Base-by-base conservation (phyloP, 2,113 vertebrate species). In the Gavia stellata region DNA sequence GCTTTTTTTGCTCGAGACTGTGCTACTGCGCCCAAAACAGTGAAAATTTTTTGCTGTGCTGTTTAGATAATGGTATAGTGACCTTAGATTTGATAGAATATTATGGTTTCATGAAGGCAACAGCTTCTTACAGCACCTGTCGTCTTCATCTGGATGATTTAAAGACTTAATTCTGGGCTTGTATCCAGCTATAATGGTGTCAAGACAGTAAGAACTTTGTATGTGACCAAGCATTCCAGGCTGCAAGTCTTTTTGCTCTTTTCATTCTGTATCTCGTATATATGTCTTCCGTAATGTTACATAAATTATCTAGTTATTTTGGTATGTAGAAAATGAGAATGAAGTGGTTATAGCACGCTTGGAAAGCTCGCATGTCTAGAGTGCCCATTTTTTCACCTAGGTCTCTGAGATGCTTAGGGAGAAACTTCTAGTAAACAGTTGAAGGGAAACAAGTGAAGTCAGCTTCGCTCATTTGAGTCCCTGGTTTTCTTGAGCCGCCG, bases 91-190 rank as follows among this genome's bases (percentile, higher is more conserved):
- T 77, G 53, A 47, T n/a, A 77, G 52, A 85, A 17, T 85, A 40
- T 75, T 87, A 55, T 0, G 2, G 7, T 91, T 95, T 92, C 13
- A 7, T 34, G 38, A 75, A 79, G 70, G 84, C 74, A 91, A 6
- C 34, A 58, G 45, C 70, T 95, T 91, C 70, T 62, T 89, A 6
- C 10, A 70, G n/a, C 92, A 92, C 86, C 91, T 94, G 70, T 81
- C 19, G 4, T 87, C 61, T 89, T 94, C 58, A 56, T 91, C 73
- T 85, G 58, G 33, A 17, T 86, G 83, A 87, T 77, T 91, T 89
- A 92, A 92, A 87, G 70, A 61, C 49, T 81, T 79, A n/a, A 55
- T 91, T 89, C 86, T 85, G 83, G 70, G 70, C 33, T 88, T 80
- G 28, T 79, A 56, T 94, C 61, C 73, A 75, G 33, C 59, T 81